phyloP scores from a whole-genome alignment of 2,888 invertebrate genomes.

The Melolontha melolontha region DNA sequence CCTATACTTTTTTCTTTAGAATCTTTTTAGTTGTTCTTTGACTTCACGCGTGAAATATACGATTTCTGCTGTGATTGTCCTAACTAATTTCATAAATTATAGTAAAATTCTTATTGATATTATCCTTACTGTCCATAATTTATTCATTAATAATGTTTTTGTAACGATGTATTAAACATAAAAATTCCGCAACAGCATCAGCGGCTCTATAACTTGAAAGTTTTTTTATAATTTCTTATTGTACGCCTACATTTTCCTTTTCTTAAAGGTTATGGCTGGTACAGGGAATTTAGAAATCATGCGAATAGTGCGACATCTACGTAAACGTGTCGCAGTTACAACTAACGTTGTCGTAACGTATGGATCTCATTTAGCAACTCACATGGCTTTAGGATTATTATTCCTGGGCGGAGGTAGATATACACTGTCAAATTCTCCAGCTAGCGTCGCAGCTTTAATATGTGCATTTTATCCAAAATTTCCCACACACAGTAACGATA shows the following conservation, averaged over 20 bases:
- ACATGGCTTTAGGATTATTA: slow-evolving; percentile 92
- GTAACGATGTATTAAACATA: too few relatives aligned
- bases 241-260: slow-evolving; percentile 46
- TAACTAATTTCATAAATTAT: too few relatives aligned
- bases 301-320: slow-evolving; percentile 85
- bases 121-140: too few relatives aligned
- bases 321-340: slow-evolving; percentile 81
- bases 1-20: too few relatives aligned
- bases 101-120: too few relatives aligned
- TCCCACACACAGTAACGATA: slow-evolving; percentile 96
- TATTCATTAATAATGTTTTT: too few relatives aligned
- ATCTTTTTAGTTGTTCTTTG: too few relatives aligned
- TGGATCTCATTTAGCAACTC: slow-evolving; percentile 94
- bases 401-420: slow-evolving; percentile 95
- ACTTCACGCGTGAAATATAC: too few relatives aligned
- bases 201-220: too few relatives aligned
- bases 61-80: too few relatives aligned
- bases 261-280: slow-evolving; percentile 87
- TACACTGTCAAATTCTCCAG: slow-evolving; percentile 83
- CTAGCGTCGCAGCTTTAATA: slow-evolving; percentile 89
- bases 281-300: slow-evolving; percentile 89
- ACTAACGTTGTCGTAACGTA: slow-evolving; percentile 82
- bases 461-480: slow-evolving; percentile 97
- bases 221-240: too few relatives aligned
- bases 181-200: too few relatives aligned